Percentiles rank a stretch among this genome's conserved stretches.
Conservation (phyloP, 2,797 vertebrate genomes). For the Nannoperca obscura region DNA sequence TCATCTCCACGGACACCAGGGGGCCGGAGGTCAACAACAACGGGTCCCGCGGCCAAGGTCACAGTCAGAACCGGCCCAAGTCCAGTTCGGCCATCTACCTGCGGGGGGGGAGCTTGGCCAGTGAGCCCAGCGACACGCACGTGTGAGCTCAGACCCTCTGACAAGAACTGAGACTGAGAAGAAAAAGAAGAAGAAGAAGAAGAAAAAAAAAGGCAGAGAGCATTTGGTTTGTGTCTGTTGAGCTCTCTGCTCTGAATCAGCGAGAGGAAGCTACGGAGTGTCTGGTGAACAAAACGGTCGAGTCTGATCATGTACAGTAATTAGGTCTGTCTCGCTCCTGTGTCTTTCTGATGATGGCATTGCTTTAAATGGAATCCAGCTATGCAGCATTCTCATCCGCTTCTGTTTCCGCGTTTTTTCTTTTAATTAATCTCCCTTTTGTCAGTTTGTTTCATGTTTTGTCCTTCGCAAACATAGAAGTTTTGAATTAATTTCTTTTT, state of each 20-base stretch:
- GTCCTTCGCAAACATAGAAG: conserved; percentile 42
- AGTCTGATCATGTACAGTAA: conserved; percentile 80
- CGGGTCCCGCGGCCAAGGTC: conserved; percentile 71
- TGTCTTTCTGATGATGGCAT: conserved; percentile 86
- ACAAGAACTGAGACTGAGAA: conserved; percentile 36
- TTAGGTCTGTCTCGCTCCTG: conserved; percentile 69
- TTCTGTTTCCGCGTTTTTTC: conserved; percentile 45
- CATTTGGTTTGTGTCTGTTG: conserved; percentile 45
- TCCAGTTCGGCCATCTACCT: conserved; percentile 94
- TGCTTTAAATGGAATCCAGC: conserved; percentile 96
- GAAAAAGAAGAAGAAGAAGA: conserved; percentile 18
- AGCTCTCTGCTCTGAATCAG: conserved; percentile 63
- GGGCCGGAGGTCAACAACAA: conserved; percentile 93
- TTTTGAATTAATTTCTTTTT: conserved; percentile 44
- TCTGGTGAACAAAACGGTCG: conserved; percentile 75
- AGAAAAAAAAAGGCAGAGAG: conserved; percentile 40
- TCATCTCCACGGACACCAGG: conserved; percentile 93
- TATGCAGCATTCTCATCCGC: conserved; percentile 92
- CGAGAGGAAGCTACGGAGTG: conserved; percentile 74
- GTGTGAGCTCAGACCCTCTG: conserved; percentile 87
- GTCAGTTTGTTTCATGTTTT: conserved; percentile 70
- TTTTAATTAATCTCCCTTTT: conserved; percentile 67
- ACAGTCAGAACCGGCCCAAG: conserved; percentile 87
- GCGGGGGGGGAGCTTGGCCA: conserved; percentile 88
- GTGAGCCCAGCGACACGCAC: conserved; percentile 89